Evolutionary conservation across 2,797 vertebrate species (phyloP).

Genomic region (Cuniculus paca): DNA sequence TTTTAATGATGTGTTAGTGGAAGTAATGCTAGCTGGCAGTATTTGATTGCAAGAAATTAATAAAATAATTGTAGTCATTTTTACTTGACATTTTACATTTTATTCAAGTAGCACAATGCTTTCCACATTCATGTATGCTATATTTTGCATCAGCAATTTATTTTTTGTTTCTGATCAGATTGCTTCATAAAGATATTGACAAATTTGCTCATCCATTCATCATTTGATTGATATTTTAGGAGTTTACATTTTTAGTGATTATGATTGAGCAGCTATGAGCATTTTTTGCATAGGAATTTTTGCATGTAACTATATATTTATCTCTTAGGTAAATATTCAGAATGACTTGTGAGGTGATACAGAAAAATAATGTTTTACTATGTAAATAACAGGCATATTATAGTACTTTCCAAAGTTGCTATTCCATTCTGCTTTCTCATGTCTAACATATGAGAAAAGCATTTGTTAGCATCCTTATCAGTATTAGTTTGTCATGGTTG

Average conservation of each 20-base stretch:
- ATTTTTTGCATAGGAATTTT: not conserved
- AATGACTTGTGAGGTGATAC: not conserved
- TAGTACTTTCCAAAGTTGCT: not conserved
- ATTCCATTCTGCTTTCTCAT: not conserved
- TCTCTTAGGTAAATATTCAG: not conserved
- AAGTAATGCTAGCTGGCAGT: conserved; percentile 90
- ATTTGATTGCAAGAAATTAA: conserved; percentile 91
- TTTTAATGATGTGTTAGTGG: conserved; percentile 92
- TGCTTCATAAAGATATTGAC: not conserved
- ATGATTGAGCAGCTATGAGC: not conserved
- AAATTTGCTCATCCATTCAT: not conserved
- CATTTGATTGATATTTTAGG: not conserved
- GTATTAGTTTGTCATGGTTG: not conserved
- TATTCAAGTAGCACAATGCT: not conserved
- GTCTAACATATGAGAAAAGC: not conserved
- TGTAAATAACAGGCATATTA: not conserved
- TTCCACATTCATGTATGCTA: not conserved
- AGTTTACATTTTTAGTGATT: not conserved
- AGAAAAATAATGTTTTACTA: not conserved
- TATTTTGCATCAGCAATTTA: not conserved
- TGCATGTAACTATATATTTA: not conserved
- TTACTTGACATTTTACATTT: not conserved
- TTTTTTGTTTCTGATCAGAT: not conserved
- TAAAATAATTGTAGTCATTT: conserved; percentile 83
- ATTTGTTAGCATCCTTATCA: not conserved